Conservation (phyloP, 2,113 vertebrate genomes). For the Leptosomus discolor region DNA sequence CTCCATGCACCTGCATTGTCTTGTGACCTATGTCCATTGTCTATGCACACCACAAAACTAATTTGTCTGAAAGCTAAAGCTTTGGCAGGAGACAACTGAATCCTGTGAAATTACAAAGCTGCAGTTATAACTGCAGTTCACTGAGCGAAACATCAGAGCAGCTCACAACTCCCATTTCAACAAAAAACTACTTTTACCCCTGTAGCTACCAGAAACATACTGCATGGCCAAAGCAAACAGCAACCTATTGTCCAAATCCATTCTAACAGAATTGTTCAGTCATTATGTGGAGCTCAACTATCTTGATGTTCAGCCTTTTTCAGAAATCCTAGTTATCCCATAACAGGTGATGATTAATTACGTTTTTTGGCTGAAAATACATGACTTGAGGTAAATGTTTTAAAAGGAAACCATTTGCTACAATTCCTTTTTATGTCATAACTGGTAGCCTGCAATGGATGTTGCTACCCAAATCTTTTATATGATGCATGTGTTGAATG, state of each 20-base stretch:
- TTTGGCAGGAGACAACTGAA: not conserved
- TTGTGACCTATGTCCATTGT: not conserved
- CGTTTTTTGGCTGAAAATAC: not conserved
- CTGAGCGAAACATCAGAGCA: not conserved
- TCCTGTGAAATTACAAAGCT: not conserved
- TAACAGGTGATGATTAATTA: not conserved
- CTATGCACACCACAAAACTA: not conserved
- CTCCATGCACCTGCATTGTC: not conserved
- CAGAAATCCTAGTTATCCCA: not conserved
- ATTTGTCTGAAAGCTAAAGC: not conserved
- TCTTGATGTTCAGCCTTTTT: not conserved
- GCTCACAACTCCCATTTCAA: not conserved
- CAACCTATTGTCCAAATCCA: not conserved
- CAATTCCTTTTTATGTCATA: not conserved
- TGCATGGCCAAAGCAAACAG: not conserved
- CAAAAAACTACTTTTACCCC: not conserved
- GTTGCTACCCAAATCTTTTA: not conserved
- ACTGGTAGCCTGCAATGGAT: not conserved
- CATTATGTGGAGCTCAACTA: not conserved
- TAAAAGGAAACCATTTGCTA: not conserved
- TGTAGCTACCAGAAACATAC: not conserved
- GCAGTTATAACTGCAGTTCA: not conserved
- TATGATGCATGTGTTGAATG: not conserved
- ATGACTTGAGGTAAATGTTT: not conserved
- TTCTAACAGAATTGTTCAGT: not conserved